phyloP scores from a whole-genome alignment of 2,888 invertebrate species.

The Patella ulyssiponensis region DNA sequence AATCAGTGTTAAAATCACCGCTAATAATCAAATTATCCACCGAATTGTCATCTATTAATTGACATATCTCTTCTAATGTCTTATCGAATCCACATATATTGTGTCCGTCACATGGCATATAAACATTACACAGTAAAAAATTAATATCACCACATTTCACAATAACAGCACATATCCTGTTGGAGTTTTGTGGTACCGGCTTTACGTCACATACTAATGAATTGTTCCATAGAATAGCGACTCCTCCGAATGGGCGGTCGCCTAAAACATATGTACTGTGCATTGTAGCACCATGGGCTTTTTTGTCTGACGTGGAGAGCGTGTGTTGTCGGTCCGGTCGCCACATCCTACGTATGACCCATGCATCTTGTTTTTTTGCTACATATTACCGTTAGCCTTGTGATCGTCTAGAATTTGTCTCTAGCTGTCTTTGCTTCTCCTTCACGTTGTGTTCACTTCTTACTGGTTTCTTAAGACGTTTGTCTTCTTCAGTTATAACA shows the following conservation, averaged over 20 bases:
- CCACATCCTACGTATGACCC: too few relatives aligned
- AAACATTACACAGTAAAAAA: neutral
- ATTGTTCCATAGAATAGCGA: neutral
- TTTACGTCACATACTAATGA: neutral
- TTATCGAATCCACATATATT: neutral
- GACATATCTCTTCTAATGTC: neutral
- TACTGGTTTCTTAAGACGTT: too few relatives aligned
- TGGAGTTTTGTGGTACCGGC: neutral
- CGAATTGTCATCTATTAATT: neutral
- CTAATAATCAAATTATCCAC: neutral
- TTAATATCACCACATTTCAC: neutral
- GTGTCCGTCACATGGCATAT: neutral
- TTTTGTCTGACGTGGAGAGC: too few relatives aligned
- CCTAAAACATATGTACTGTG: neutral
- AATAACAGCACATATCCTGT: neutral
- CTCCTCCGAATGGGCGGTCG: neutral
- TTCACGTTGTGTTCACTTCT: too few relatives aligned
- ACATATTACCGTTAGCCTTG: too few relatives aligned
- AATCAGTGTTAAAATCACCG: constrained; percentile 2
- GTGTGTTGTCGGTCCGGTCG: too few relatives aligned
- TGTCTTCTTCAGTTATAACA: too few relatives aligned
- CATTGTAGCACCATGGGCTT: too few relatives aligned
- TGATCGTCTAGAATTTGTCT: too few relatives aligned
- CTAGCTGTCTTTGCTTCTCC: too few relatives aligned
- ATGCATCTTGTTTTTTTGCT: too few relatives aligned